phyloP scores from a whole-genome alignment of 2,113 vertebrate genomes.

The Geococcyx californianus region DNA sequence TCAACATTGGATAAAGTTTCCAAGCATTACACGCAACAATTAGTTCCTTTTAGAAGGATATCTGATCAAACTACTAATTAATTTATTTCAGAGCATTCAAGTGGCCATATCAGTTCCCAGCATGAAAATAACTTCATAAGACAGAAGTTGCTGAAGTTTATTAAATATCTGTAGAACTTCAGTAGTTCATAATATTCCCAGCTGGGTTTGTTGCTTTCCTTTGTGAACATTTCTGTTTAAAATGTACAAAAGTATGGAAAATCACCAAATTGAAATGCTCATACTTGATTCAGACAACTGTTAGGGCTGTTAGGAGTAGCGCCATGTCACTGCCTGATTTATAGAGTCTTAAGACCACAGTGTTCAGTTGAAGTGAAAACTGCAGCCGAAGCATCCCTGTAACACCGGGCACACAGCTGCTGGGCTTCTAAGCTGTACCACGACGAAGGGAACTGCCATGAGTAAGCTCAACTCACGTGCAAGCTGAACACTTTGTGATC shows the following conservation, averaged over 20 bases:
- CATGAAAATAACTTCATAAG: not conserved
- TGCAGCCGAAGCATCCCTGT: not conserved
- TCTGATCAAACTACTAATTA: not conserved
- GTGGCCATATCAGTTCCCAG: not conserved
- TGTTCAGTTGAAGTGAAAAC: not conserved
- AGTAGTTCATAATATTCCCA: not conserved
- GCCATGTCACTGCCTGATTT: not conserved
- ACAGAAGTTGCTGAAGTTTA: not conserved
- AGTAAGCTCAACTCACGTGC: not conserved
- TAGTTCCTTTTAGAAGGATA: not conserved
- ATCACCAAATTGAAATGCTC: not conserved
- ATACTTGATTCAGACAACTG: not conserved
- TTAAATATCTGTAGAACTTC: not conserved
- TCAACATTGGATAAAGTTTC: not conserved
- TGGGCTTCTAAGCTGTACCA: not conserved
- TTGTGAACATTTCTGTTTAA: not conserved
- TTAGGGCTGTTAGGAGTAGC: not conserved
- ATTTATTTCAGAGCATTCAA: not conserved
- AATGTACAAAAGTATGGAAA: not conserved
- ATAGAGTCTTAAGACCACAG: not conserved
- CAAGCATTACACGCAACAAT: not conserved
- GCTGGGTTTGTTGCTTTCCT: not conserved
- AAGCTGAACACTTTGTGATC: not conserved
- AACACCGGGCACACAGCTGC: fast-evolving
- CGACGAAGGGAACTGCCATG: not conserved